Evolutionary conservation across 2,113 vertebrate species (phyloP), one percentile per base, ranked within the genome.

Genomic region (Tenrec ecaudatus): DNA sequence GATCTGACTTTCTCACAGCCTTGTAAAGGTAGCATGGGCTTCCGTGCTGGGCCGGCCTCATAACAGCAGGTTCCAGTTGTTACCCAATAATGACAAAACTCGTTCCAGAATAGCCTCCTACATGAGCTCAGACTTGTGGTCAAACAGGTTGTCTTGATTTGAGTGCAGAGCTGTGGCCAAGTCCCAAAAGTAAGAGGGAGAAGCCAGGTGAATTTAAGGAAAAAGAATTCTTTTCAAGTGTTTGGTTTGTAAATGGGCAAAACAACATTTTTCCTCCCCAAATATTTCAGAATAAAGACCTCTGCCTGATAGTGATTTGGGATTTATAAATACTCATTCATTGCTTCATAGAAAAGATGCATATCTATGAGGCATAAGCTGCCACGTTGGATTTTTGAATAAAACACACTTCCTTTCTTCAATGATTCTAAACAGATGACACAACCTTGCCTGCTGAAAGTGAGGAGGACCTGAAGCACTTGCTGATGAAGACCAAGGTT

Each of bases 71-170:
- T 66, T 89, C 62, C 77, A 92, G 66, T 16, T 84, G 80, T 96
- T 96, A 83, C 93, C 36, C 73, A 96, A 94, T 62, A 64, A 93
- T 1, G 82, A 53, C 62, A 89, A 92, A 95, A 95, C 83, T 81
- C 91, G 82, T 95, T 97, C 84, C 75, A 87, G 89, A 94, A 68
- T 36, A 82, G 6, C 82, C 27, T 94, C 83, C 90, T 78, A 58
- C 93, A 15, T 60, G 53, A 86, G 40, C 66, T 81, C 90, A 93
- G 64, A 88, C 68, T 96, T 92, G 88, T 88, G 36, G 84, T 94
- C 89, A 79, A 85, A 93, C 86, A 90, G 81, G 92, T 92, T 93
- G 33, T 57, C 58, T 87, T 71, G 75, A 89, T 81, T 90, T 66
- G 86, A 80, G 33, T 60, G 57, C 79, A 29, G 53, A 47, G 36